These are phyloP conservation scores for Cairina moschata DNA, from an alignment of 2,113 vertebrate species.

Conservation along the genomic window DNA sequence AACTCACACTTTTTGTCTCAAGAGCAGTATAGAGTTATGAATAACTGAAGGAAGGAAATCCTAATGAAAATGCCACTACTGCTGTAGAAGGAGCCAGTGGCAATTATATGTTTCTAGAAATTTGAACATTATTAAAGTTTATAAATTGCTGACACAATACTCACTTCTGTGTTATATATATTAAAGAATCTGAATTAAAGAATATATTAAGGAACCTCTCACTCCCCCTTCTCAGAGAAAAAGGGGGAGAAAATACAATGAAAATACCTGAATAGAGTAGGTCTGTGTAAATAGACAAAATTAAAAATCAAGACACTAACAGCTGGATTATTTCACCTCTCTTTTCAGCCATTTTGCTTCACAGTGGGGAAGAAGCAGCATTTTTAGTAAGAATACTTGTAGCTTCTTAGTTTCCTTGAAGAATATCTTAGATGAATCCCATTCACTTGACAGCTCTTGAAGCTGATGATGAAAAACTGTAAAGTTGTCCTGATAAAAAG, in stretches of 20 bases:
- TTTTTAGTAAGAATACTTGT: not conserved
- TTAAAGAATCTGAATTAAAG: not conserved
- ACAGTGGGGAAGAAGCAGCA: not conserved
- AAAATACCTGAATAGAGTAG: not conserved
- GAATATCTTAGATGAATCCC: not conserved
- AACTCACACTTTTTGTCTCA: not conserved
- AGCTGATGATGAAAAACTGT: not conserved
- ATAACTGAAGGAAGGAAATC: not conserved
- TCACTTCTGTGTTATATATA: not conserved
- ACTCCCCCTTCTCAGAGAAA: too few species aligned
- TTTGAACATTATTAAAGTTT: not conserved
- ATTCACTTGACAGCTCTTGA: not conserved
- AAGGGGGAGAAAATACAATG: too few species aligned
- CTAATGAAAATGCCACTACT: not conserved
- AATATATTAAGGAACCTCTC: too few species aligned
- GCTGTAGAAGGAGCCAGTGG: not conserved
- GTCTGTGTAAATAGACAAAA: not conserved
- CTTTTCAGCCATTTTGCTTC: not conserved
- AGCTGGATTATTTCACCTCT: not conserved
- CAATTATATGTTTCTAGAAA: not conserved
- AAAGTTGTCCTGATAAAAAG: slow-evolving; percentile 7
- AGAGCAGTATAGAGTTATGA: not conserved
- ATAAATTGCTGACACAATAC: not conserved
- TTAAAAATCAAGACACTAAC: not conserved
- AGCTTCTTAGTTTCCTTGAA: not conserved